A percentile compares a stretch with the other conserved stretches of the same genome.
Conservation (phyloP, 2,113 vertebrate genomes). For the Perca flavescens region DNA sequence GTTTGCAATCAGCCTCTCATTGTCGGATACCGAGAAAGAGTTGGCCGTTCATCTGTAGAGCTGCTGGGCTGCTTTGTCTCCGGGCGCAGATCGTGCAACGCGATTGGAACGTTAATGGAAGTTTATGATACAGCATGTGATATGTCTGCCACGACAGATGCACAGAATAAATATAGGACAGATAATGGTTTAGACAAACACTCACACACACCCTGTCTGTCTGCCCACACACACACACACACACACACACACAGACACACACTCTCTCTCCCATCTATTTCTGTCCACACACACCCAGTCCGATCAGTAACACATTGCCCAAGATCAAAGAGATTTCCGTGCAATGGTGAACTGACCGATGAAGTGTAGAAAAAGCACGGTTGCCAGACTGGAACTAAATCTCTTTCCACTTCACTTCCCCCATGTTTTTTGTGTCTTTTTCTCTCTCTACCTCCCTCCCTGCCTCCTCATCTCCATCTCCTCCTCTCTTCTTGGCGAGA, state of each 20-base stretch:
- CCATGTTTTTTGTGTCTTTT: constrained; percentile 53
- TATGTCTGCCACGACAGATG: constrained; percentile 56
- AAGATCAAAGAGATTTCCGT: constrained; percentile 62
- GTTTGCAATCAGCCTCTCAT: constrained; percentile 78
- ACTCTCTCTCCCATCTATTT: background rate
- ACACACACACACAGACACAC: background rate
- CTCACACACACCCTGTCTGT: background rate
- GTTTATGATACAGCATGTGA: constrained; percentile 62
- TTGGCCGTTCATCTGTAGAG: constrained; percentile 47
- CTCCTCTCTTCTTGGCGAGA: constrained; percentile 47
- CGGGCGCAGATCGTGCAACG: constrained; percentile 39
- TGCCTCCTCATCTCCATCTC: constrained; percentile 55
- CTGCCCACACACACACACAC: background rate
- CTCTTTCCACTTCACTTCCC: constrained; percentile 70
- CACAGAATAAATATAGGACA: constrained; percentile 56
- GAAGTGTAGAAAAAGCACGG: constrained; percentile 69
- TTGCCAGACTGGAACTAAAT: constrained; percentile 77
- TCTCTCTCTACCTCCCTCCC: constrained; percentile 34
- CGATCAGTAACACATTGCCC: constrained; percentile 55
- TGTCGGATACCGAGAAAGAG: constrained; percentile 56
- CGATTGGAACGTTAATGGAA: constrained; percentile 61
- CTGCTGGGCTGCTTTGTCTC: constrained; percentile 56
- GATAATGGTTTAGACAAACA: constrained; percentile 39
- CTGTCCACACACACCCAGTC: constrained; percentile 24
- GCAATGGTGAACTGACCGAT: constrained; percentile 66